Evolutionary conservation across 2,888 invertebrate species (phyloP), one percentile per base, ranked within the genome.

Genomic region (Trileptium ribeirensis): DNA sequence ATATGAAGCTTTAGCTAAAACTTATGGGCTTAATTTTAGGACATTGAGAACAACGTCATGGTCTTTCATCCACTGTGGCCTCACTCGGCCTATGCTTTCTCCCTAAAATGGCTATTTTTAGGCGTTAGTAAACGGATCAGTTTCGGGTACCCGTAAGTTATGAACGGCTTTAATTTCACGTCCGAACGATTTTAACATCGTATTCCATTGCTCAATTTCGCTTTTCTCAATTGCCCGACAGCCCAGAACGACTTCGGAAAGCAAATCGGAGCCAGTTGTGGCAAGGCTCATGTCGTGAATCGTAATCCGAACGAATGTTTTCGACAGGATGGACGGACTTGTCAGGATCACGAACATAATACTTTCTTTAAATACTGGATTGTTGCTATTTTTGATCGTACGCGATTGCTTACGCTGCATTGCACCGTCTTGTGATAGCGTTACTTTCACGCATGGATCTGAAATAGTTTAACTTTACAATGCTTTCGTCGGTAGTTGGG

Each of bases 401-500:
- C 88, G 84, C 37, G 86, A 86, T 67, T 87, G 89, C 80, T 88
- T 88, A 2, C 85, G 86, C 39, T 87, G 86, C 1, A 86, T 82
- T 36, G 85, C 84, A 1, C 86, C 86, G 19, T 86, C 84, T 80
- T 89, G 89, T n/a, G 84, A 83, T 70, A 90, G 83, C 75, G 88
- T 88, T 33, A 89, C 87, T 78, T 87, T 86, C 24, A 89, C 87
- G 82, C 89, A 90, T 1, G 89, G 89, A 85, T 90, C 90, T 89
- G 87, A 70, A 87, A 51, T n/a, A n/a, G n/a, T n/a, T n/a, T n/a
- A n/a, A n/a, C n/a, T n/a, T n/a, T n/a, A n/a, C n/a, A n/a, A n/a
- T n/a, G n/a, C n/a, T n/a, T n/a, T n/a, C n/a, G n/a, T n/a, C n/a
- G n/a, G n/a, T n/a, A n/a, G n/a, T n/a, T n/a, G n/a, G n/a, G n/a